Evolutionary conservation across 2,113 vertebrate genomes (phyloP).

Genomic region (Prionailurus viverrinus): DNA sequence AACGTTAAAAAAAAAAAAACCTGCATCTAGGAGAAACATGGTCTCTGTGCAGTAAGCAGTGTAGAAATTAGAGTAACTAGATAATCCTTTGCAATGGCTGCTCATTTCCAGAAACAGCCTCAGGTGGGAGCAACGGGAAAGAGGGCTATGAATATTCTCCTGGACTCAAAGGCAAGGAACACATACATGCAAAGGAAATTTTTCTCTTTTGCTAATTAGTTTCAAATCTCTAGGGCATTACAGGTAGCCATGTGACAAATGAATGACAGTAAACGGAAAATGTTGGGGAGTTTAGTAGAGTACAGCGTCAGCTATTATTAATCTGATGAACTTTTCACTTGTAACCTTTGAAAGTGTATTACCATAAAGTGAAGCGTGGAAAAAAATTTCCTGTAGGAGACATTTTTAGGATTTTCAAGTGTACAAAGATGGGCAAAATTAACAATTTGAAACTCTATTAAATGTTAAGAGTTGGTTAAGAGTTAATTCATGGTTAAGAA

Average conservation of each 20-base stretch:
- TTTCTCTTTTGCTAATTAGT: neutral
- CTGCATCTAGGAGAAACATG: neutral
- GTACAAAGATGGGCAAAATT: neutral
- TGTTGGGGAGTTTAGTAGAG: neutral
- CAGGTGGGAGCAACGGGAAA: neutral
- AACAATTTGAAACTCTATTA: neutral
- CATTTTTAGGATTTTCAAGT: neutral
- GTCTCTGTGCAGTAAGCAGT: neutral
- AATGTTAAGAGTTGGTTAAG: neutral
- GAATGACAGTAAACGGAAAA: neutral
- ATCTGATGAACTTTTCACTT: conserved; percentile 52
- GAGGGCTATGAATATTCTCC: neutral
- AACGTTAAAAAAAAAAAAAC: too few species aligned
- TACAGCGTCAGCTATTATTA: neutral
- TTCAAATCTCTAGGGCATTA: neutral
- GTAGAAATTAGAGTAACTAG: neutral
- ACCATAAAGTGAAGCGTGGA: neutral
- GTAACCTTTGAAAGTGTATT: neutral
- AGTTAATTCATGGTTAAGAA: neutral
- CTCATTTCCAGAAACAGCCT: neutral
- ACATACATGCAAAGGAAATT: neutral
- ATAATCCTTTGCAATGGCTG: neutral
- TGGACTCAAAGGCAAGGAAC: neutral
- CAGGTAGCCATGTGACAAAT: neutral
- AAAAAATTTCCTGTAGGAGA: neutral